Percentiles rank a stretch among this genome's conserved stretches.
Evolutionary conservation across 2,113 vertebrate species (phyloP).

Genomic region (Melanerpes aurifrons): DNA sequence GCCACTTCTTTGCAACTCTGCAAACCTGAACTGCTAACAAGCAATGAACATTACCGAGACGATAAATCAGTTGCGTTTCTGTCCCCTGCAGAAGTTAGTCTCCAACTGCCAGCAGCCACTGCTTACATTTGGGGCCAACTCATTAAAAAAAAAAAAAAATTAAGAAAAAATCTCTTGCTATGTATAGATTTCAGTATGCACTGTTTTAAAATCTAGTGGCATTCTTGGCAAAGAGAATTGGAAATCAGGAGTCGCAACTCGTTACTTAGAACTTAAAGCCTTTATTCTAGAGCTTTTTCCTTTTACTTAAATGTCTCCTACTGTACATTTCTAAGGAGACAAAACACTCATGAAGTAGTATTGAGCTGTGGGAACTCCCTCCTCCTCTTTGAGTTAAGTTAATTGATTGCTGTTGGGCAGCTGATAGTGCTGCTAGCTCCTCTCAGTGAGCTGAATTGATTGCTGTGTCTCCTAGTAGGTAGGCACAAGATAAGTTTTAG

Average conservation of each 20-base stretch:
- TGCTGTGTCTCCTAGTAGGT: not conserved
- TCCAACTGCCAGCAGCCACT: not conserved
- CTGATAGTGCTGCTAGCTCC: not conserved
- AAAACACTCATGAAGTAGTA: not conserved
- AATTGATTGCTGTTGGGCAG: constrained; percentile 1
- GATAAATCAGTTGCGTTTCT: not conserved
- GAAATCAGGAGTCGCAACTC: not conserved
- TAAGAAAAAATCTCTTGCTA: not conserved
- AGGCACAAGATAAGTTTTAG: constrained; percentile 11
- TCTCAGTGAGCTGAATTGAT: constrained; percentile 21
- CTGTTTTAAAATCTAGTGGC: not conserved
- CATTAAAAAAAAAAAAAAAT: not conserved
- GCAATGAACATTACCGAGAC: not conserved
- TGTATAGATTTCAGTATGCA: not conserved
- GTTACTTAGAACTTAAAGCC: not conserved
- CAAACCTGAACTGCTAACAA: accelerated
- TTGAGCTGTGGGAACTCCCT: not conserved
- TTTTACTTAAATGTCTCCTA: not conserved
- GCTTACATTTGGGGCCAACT: not conserved
- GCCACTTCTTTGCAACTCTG: not conserved
- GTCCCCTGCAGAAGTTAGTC: not conserved
- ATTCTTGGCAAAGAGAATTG: not conserved
- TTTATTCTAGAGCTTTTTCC: not conserved
- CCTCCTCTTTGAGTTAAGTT: not conserved
- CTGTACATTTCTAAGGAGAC: not conserved